These are phyloP conservation scores for Watsonalla cultraria DNA, from an alignment of 2,888 invertebrate species.

Conservation along the genomic window DNA sequence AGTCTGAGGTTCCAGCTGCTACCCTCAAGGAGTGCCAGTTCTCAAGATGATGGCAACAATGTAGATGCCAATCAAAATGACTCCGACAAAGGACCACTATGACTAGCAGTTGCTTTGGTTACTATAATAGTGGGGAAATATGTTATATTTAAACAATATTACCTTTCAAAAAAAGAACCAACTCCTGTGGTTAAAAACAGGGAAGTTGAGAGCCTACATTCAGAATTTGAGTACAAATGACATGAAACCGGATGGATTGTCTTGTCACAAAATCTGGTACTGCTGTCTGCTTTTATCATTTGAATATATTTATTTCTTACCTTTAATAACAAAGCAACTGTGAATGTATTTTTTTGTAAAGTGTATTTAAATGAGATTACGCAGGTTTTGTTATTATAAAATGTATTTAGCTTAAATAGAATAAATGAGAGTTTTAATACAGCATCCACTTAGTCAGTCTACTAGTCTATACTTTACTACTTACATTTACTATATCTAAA, in stretches of 20 bases:
- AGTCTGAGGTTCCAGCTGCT: slow-evolving; percentile 81
- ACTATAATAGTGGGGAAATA: slow-evolving; percentile 51
- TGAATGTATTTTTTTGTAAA: neutral
- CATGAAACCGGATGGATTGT: too few relatives aligned
- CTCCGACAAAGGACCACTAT: slow-evolving; percentile 53
- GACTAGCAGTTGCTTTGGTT: slow-evolving; percentile 56
- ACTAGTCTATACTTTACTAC: too few relatives aligned
- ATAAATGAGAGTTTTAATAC: slow-evolving; percentile 32
- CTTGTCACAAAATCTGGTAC: too few relatives aligned
- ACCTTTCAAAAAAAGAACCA: slow-evolving; percentile 21
- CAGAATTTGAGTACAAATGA: too few relatives aligned
- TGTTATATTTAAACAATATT: slow-evolving; percentile 44
- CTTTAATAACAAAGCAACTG: too few relatives aligned
- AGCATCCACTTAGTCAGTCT: slow-evolving; percentile 61
- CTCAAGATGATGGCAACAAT: slow-evolving; percentile 20
- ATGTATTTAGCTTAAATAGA: neutral
- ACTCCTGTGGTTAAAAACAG: slow-evolving; percentile 1
- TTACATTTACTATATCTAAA: slow-evolving; percentile 28
- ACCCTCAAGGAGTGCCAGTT: slow-evolving; percentile 54
- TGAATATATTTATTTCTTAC: too few relatives aligned
- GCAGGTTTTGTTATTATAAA: slow-evolving; percentile 3
- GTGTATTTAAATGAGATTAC: slow-evolving; percentile 11
- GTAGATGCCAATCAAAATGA: slow-evolving; percentile 24
- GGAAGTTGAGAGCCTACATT: slow-evolving; percentile 8
- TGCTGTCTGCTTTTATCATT: too few relatives aligned